phyloP scores from a whole-genome alignment of 2,888 invertebrate genomes.

The Teleogryllus oceanicus region DNA sequence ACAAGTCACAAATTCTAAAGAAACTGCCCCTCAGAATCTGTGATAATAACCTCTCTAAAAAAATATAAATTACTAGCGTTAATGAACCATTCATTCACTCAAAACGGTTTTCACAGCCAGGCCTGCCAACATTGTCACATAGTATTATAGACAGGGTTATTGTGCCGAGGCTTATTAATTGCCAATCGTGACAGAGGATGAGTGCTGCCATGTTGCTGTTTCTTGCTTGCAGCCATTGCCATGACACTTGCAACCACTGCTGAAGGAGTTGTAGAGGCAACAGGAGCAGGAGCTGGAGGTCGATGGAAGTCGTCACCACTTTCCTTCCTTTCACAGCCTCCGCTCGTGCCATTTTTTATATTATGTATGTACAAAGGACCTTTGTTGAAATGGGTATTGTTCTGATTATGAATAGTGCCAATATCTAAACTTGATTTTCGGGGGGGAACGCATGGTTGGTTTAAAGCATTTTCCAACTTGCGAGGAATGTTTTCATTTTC shows the following conservation, averaged over 20 bases:
- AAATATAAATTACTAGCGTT: constrained; percentile 18
- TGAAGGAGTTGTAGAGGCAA: constrained; percentile 46
- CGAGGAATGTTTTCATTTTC: constrained; percentile 41
- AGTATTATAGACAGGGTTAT: constrained; percentile 83
- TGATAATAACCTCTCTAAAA: constrained; percentile 4
- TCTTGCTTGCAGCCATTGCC: constrained; percentile 69
- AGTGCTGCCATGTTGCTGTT: constrained; percentile 84
- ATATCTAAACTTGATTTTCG: constrained; percentile 46
- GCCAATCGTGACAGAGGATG: constrained; percentile 87
- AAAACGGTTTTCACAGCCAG: constrained; percentile 28
- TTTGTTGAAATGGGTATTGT: constrained; percentile 29
- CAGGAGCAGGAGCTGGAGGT: constrained; percentile 44
- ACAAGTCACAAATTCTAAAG: constrained; percentile 20
- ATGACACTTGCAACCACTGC: constrained; percentile 66
- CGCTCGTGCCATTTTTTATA: constrained; percentile 35
- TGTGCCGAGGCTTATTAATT: constrained; percentile 70
- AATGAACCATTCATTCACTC: constrained; percentile 22
- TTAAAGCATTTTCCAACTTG: constrained; percentile 34
- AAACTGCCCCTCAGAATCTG: not conserved
- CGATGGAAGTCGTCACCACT: constrained; percentile 41
- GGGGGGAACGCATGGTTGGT: constrained; percentile 44
- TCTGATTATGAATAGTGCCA: constrained; percentile 43
- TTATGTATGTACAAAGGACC: constrained; percentile 36
- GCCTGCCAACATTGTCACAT: constrained; percentile 59
- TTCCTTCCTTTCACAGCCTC: not conserved